A percentile compares a stretch with the other conserved stretches of the same genome.
phyloP scores from a whole-genome alignment of 2,797 vertebrate species.

The Centropyge bicolor region DNA sequence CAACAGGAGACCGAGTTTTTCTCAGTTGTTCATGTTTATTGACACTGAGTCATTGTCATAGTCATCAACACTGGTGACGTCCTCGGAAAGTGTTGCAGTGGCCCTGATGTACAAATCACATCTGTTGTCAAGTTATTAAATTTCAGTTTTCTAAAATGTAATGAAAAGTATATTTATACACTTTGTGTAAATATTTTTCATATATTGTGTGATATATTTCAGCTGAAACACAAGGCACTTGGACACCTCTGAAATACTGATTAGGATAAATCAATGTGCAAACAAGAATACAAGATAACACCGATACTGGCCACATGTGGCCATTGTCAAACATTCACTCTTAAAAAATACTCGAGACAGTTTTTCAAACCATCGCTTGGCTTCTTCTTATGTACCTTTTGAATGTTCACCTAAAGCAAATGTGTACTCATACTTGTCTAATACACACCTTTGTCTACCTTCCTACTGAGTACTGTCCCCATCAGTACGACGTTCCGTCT shows the following conservation, averaged over 20 bases:
- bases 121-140: slow-evolving; percentile 65
- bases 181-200: slow-evolving; percentile 61
- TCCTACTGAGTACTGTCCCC: slow-evolving; percentile 21
- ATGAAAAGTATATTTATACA: slow-evolving; percentile 65
- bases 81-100: slow-evolving; percentile 54
- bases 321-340: slow-evolving; percentile 72
- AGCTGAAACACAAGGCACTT: slow-evolving; percentile 82
- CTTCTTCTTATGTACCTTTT: slow-evolving; percentile 34
- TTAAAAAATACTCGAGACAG: not conserved
- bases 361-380: slow-evolving; percentile 4
- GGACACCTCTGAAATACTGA: slow-evolving; percentile 71
- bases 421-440: slow-evolving; percentile 33
- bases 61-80: slow-evolving; percentile 43
- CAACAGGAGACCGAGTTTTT: not conserved
- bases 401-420: slow-evolving; percentile 49
- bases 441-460: slow-evolving; percentile 64
- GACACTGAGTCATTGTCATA: slow-evolving; percentile 60
- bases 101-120: slow-evolving; percentile 70
- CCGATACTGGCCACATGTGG: slow-evolving; percentile 64
- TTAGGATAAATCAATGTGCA: slow-evolving; percentile 74
- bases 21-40: slow-evolving; percentile 65
- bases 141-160: slow-evolving; percentile 47
- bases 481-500: not conserved
- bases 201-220: slow-evolving; percentile 65
- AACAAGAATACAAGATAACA: slow-evolving; percentile 67